A percentile compares a stretch with the other conserved stretches of the same genome.
Evolutionary conservation across 1,140 invertebrate species (phyloP).

Genomic region (Pogonus chalceus): DNA sequence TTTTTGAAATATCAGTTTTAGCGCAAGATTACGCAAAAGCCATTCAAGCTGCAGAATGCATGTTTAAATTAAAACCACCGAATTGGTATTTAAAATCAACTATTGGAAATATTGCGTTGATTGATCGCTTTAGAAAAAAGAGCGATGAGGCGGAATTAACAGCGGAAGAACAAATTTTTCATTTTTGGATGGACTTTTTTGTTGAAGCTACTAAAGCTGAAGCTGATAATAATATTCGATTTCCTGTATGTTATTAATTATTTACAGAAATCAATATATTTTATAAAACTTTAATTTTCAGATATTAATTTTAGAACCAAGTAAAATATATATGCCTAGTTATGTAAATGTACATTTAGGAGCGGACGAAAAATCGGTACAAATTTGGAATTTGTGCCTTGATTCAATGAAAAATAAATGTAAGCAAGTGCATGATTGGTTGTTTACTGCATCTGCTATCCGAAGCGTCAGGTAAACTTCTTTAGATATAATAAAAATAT

Average conservation of each 20-base stretch:
- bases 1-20: constrained; percentile 97
- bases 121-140: constrained; percentile 84
- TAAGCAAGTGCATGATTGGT: constrained; percentile 84
- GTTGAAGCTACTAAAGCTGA: constrained; percentile 79
- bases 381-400: constrained; percentile 76
- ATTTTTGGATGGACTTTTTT: constrained; percentile 99
- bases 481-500: constrained; percentile 23
- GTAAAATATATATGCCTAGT: constrained; percentile 86
- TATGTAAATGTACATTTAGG: constrained; percentile 91
- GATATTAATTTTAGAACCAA: constrained; percentile 86
- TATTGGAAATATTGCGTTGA: constrained; percentile 93
- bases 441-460: constrained; percentile 86
- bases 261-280: neutral
- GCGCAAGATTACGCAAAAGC: constrained; percentile 96
- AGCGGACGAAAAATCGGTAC: constrained; percentile 81
- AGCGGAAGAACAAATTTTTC: constrained; percentile 81
- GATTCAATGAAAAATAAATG: constrained; percentile 65
- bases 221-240: constrained; percentile 70
- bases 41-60: constrained; percentile 94
- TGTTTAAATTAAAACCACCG: constrained; percentile 98
- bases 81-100: constrained; percentile 99
- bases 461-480: constrained; percentile 72
- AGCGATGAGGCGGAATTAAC: constrained; percentile 53
- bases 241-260: constrained; percentile 62
- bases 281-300: constrained; percentile 32